These are phyloP conservation scores for Glaucopsyche alexis DNA, from an alignment of 2,888 invertebrate genomes.

Conservation along the genomic window DNA sequence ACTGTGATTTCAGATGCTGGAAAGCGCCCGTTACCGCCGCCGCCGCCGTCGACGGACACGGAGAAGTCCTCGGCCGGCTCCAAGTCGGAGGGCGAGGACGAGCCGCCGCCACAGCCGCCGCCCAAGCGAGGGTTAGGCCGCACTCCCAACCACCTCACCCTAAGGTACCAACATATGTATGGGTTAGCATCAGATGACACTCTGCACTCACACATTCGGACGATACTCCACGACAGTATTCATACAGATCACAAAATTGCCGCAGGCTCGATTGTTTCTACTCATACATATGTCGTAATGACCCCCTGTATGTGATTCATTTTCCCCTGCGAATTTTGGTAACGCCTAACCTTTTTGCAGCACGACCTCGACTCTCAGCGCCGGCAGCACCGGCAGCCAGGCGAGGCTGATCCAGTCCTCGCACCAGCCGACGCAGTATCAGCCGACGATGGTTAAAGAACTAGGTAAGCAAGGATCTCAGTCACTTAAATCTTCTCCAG, in stretches of 20 bases:
- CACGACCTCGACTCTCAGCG: conserved; percentile 95
- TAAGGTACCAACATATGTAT: conserved; percentile 82
- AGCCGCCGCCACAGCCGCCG: conserved; percentile 84
- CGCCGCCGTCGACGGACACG: conserved; percentile 66
- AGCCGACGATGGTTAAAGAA: conserved; percentile 92
- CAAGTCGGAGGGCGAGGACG: conserved; percentile 93
- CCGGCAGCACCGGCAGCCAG: conserved; percentile 95
- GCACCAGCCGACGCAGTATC: conserved; percentile 95
- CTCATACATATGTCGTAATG: conserved; percentile 66
- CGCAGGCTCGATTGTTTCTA: conserved; percentile 61
- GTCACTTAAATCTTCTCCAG: conserved; percentile 77
- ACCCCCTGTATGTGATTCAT: conserved; percentile 17
- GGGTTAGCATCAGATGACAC: conserved; percentile 50
- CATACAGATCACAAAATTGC: conserved; percentile 46
- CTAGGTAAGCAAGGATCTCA: conserved; percentile 87
- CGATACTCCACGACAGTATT: conserved; percentile 35
- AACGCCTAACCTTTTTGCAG: conserved; percentile 70
- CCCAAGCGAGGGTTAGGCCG: conserved; percentile 87
- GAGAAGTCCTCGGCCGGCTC: conserved; percentile 84
- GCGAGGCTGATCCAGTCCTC: conserved; percentile 96
- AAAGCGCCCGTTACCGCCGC: conserved; percentile 38
- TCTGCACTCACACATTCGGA: conserved; percentile 50
- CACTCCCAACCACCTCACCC: conserved; percentile 95
- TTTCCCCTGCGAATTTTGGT: conserved; percentile 29
- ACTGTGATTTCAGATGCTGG: conserved; percentile 41